Conservation (phyloP, 2,888 invertebrate genomes). For the Caenorhabditis becei region DNA sequence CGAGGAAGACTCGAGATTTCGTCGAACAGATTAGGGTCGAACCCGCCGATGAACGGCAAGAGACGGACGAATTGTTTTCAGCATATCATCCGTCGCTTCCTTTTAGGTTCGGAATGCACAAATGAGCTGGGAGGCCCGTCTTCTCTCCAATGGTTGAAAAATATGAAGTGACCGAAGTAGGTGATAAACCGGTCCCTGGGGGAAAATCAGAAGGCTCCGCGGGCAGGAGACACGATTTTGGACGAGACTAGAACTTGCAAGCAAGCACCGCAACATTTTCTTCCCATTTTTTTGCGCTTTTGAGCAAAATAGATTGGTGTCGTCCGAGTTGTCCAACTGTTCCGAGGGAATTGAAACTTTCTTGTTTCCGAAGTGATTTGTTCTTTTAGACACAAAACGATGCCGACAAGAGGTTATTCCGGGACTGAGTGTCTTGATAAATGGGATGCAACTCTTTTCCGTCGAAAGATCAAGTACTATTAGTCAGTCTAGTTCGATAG, state of each 20-base stretch:
- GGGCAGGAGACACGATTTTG: constrained; percentile 34
- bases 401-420: constrained; percentile 10
- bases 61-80: constrained; percentile 36
- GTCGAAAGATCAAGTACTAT: constrained; percentile 24
- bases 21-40: constrained; percentile 43
- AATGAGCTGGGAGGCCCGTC: constrained; percentile 25
- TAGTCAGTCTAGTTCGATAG: constrained; percentile 20
- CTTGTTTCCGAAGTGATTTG: constrained; percentile 29
- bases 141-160: constrained; percentile 31
- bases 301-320: constrained; percentile 44
- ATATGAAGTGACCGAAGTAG: constrained; percentile 65
- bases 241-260: constrained; percentile 38
- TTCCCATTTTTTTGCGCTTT: constrained; percentile 21
- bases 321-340: constrained; percentile 31
- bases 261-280: constrained; percentile 39
- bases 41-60: constrained; percentile 6
- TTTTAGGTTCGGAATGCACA: constrained; percentile 14
- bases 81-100: constrained; percentile 20
- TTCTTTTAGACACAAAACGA: constrained; percentile 21
- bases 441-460: background rate
- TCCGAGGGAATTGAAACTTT: constrained; percentile 57
- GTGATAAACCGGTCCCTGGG: constrained; percentile 61
- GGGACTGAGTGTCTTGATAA: background rate
- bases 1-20: constrained; percentile 45
- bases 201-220: constrained; percentile 46